Base-by-base conservation (phyloP, 2,888 invertebrate genomes). In the Hermaeophaga mercurialis region DNA sequence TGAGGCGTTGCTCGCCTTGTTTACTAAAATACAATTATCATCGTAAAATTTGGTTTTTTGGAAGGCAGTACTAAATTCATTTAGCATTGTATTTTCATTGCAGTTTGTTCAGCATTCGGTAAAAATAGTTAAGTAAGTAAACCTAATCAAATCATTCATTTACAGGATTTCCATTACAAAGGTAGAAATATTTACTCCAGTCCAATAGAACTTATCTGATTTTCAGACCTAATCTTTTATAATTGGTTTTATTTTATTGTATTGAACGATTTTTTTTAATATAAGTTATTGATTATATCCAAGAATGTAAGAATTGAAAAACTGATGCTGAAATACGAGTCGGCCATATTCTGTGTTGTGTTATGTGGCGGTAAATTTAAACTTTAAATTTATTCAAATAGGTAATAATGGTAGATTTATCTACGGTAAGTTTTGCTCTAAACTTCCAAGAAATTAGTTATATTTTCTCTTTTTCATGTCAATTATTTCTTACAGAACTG, bases 391-490 rank as follows among this genome's bases (percentile, higher is more conserved):
- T 46, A 31, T 48, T 33, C 17, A 44, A 26, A 53, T 38, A 33
- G 49, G 56, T 48, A 31, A 28, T 54, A 48, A 46, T 36, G 34
- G 24, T 47, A 33, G 36, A 28, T 46, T 33, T 49, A 12, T 53
- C 18, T 28, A 70, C 70, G 72, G 72, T 72, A 72, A 72, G 72
- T 72, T 65, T 58, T 43, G 24, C 53, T 47, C 22, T 43, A 52
- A 59, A 44, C 26, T 53, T 17, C 7, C 5, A 43, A 43, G 45
- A 15, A 17, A 39, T 17, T 28, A 44, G 15, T 12, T n/a, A 31
- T 14, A 17, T 49, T 50, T 26, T 39, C 31, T 19, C 15, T 8
- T 18, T 54, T 53, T 59, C 38, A 41, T 44, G 57, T 54, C 24
- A 49, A 50, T 49, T 36, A 11, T 55, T 56, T 55, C 61, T 60